phyloP scores from a whole-genome alignment of 2,888 invertebrate genomes.

The Euproctis similis region DNA sequence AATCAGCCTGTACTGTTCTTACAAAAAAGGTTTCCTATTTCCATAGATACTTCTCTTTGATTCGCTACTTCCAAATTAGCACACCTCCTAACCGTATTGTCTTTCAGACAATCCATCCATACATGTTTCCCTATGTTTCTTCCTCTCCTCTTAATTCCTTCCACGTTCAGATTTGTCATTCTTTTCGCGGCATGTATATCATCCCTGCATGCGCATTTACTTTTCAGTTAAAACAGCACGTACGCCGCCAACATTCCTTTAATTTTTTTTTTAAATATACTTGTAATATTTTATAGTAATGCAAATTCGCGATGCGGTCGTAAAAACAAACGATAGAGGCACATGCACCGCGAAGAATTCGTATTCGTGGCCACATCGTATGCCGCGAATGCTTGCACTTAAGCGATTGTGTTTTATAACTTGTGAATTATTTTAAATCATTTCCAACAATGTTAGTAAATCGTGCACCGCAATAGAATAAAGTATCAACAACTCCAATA shows the following conservation, averaged over 20 bases:
- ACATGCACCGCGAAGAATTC: constrained; percentile 28
- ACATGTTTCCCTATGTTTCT: too few relatives aligned
- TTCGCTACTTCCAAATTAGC: too few relatives aligned
- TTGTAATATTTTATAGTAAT: constrained; percentile 16
- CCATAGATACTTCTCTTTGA: too few relatives aligned
- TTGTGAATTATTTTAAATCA: constrained; percentile 32
- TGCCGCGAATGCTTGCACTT: constrained; percentile 35
- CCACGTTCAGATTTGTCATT: too few relatives aligned
- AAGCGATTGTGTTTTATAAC: constrained; percentile 25
- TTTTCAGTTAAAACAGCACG: constrained; percentile 2
- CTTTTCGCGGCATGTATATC: too few relatives aligned
- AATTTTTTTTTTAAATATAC: constrained; percentile 25
- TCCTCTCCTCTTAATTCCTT: too few relatives aligned
- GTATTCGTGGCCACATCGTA: constrained; percentile 39
- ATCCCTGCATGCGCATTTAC: neutral
- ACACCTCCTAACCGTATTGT: too few relatives aligned
- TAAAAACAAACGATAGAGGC: constrained; percentile 30
- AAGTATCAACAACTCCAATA: constrained; percentile 29
- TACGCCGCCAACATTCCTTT: constrained; percentile 25
- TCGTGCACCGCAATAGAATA: constrained; percentile 29
- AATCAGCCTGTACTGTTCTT: too few relatives aligned
- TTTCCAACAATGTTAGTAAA: constrained; percentile 33
- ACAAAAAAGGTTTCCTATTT: too few relatives aligned
- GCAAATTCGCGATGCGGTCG: constrained; percentile 18
- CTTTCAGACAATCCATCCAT: too few relatives aligned